Evolutionary conservation across 2,888 invertebrate genomes (phyloP).

Genomic region (Thymelicus lineola): DNA sequence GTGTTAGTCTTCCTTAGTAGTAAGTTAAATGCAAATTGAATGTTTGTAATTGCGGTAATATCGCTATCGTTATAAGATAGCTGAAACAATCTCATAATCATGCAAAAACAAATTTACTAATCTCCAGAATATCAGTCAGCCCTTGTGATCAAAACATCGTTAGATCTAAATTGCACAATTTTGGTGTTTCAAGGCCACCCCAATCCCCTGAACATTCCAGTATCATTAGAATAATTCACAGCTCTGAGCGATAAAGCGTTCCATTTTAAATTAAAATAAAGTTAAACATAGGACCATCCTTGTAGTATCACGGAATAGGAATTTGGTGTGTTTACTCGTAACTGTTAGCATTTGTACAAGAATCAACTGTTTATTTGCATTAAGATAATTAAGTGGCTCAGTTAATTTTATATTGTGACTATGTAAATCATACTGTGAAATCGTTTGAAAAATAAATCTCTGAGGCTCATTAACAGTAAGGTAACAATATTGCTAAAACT

Average conservation of each 20-base stretch:
- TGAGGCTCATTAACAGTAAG: too few species aligned
- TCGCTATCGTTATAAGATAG: too few species aligned
- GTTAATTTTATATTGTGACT: background rate
- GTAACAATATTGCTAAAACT: too few species aligned
- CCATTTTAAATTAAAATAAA: background rate
- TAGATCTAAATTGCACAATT: slow-evolving; percentile 3
- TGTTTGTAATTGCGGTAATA: too few species aligned
- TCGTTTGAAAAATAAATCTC: too few species aligned
- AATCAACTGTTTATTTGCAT: background rate
- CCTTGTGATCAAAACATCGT: slow-evolving; percentile 3
- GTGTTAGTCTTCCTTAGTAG: too few species aligned
- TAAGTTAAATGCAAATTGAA: too few species aligned
- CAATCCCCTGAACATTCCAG: slow-evolving; percentile 24
- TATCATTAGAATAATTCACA: slow-evolving; percentile 17
- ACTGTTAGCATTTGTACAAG: background rate
- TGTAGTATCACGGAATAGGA: background rate
- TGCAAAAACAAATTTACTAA: background rate
- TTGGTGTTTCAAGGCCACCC: slow-evolving; percentile 2
- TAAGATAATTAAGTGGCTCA: slow-evolving; percentile 7
- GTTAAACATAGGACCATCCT: background rate
- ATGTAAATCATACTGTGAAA: background rate
- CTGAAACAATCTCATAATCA: too few species aligned
- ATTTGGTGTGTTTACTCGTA: background rate
- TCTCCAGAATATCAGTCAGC: background rate
- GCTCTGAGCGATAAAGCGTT: slow-evolving; percentile 13